These are phyloP conservation scores for Megaptera novaeangliae DNA, from an alignment of 2,113 vertebrate species.

Conservation along the genomic window DNA sequence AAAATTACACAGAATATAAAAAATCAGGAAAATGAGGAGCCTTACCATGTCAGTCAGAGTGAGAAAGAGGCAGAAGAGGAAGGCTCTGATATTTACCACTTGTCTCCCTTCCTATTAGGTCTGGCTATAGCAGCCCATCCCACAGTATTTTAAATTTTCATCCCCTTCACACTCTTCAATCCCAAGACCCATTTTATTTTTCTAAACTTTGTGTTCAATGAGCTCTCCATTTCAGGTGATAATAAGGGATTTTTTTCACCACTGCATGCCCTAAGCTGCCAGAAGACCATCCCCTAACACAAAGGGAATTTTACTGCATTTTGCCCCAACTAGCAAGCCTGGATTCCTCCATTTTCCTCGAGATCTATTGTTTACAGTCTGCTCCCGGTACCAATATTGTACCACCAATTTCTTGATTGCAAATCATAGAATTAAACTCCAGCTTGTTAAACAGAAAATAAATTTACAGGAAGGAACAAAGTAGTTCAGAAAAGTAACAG, in stretches of 20 bases:
- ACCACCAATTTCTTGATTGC: neutral
- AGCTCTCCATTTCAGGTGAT: neutral
- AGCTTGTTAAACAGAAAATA: constrained; percentile 5
- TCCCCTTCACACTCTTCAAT: neutral
- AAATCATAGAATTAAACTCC: neutral
- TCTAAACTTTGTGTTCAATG: neutral
- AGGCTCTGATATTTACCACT: neutral
- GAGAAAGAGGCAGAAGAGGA: neutral
- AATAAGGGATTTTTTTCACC: neutral
- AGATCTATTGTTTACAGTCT: neutral
- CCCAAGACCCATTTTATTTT: neutral
- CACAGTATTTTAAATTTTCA: neutral
- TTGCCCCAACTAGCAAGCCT: neutral
- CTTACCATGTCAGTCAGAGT: neutral
- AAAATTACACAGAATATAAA: neutral
- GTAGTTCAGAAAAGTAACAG: neutral
- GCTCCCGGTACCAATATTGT: neutral
- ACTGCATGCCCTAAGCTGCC: neutral
- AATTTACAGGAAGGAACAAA: neutral
- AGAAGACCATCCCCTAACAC: neutral
- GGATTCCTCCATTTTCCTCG: neutral
- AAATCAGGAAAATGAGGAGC: neutral
- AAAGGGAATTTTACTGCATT: neutral
- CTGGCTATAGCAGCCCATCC: neutral
- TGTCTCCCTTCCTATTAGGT: neutral